These are phyloP conservation scores for Ophioderma brevispina DNA, from an alignment of 35 echinoderm and acorn worm genomes.

Conservation along the genomic window DNA sequence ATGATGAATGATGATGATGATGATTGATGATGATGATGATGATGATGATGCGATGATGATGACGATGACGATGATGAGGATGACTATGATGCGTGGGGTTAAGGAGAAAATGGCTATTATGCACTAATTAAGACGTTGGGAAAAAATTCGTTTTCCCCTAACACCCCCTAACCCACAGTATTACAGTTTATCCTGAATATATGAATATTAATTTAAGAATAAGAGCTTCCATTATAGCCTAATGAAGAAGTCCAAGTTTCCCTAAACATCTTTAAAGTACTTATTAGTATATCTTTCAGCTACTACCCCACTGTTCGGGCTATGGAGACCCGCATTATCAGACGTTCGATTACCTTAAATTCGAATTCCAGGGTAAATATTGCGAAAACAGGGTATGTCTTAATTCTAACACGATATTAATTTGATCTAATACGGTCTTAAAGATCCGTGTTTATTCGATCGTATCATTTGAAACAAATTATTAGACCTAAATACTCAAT, in stretches of 20 bases:
- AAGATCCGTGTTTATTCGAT: background rate
- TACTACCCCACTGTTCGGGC: background rate
- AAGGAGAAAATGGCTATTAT: too few relatives aligned
- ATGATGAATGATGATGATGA: too few relatives aligned
- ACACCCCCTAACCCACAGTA: background rate
- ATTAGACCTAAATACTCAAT: background rate
- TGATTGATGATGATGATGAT: too few relatives aligned
- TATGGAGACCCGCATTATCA: slow-evolving; percentile 16
- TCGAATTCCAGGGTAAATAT: slow-evolving; percentile 26
- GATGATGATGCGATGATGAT: too few relatives aligned
- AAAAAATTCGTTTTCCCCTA: too few relatives aligned
- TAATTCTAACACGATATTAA: background rate
- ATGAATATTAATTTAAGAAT: background rate
- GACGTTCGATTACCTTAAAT: slow-evolving; percentile 1
- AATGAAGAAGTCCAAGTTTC: too few relatives aligned
- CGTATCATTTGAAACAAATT: background rate
- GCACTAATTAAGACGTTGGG: too few relatives aligned
- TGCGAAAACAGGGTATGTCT: background rate
- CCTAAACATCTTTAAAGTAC: too few relatives aligned
- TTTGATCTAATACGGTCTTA: background rate
- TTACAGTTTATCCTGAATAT: background rate
- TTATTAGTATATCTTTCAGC: background rate
- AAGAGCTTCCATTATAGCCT: background rate
- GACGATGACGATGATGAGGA: too few relatives aligned
- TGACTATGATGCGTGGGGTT: too few relatives aligned